Evolutionary conservation across 2,113 vertebrate species (phyloP), one percentile per base, ranked within the genome.

Genomic region (Glaucidium brasilianum): DNA sequence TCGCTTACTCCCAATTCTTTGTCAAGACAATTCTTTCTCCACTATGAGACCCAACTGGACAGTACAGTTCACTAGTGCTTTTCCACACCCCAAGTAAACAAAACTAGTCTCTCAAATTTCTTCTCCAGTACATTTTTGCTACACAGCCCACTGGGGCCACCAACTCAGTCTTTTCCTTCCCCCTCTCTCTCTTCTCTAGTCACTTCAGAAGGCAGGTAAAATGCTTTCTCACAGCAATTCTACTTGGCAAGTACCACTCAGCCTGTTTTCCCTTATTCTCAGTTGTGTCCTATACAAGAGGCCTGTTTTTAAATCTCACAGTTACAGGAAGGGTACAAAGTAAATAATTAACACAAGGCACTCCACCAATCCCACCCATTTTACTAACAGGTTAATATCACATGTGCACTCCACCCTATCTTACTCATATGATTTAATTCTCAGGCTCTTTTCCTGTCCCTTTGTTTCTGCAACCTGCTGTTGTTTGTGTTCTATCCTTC

Each of bases 361-460:
- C 47, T 49, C 32, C 83, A 68, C 53, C 55, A 64, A 39, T 94
- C 60, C 62, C 92, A 87, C 69, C 66, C 52, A 23, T 90, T 93
- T 79, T 35, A 56, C 49, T 23, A 71, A 64, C 62, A 59, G n/a
- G 50, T 75, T 21, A n/a, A 2, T 56, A 82, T 35, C 92, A 73
- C 71, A 11, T 3, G 16, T 12, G 50, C 19, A 11, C 85, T 93
- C 91, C 94, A 80, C 91, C 88, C 85, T 39, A 4, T 12, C 74
- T 87, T 90, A 94, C 82, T 91, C 85, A 62, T 20, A 41, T 2
- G 2, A 49, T 55, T n/a, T 41, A 41, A 75, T 58, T 85, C 67
- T 16, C 7, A 16, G 30, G 34, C 29, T 83, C 59, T 76, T 17
- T 22, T 35, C 63, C 78, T 13, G 10, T 52, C 23, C 14, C 26